These are phyloP conservation scores for Uloborus plumipes DNA, from an alignment of 2,888 invertebrate species.

Conservation along the genomic window DNA sequence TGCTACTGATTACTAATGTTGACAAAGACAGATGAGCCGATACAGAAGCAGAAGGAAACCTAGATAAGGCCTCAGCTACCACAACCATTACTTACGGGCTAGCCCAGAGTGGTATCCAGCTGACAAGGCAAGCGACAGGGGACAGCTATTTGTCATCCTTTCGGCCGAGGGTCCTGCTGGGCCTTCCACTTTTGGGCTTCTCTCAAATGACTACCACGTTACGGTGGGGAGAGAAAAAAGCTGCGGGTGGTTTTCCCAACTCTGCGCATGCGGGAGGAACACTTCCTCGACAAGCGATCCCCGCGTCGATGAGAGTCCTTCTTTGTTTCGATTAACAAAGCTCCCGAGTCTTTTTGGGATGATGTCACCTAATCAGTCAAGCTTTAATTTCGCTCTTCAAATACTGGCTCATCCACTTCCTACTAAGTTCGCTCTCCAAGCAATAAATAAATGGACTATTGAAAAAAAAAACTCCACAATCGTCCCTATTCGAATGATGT, in stretches of 20 bases:
- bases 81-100: constrained; percentile 55
- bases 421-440: too few relatives aligned
- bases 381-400: too few relatives aligned
- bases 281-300: constrained; percentile 12
- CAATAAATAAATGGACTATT: too few relatives aligned
- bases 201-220: constrained; percentile 47
- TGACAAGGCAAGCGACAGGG: constrained; percentile 49
- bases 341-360: too few relatives aligned
- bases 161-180: constrained; percentile 21
- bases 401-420: too few relatives aligned
- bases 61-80: constrained; percentile 54
- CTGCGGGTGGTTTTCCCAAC: constrained; percentile 26
- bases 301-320: too few relatives aligned
- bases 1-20: constrained; percentile 52
- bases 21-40: constrained; percentile 54
- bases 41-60: constrained; percentile 52
- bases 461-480: too few relatives aligned
- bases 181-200: constrained; percentile 40
- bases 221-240: constrained; percentile 16
- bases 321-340: too few relatives aligned
- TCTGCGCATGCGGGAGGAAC: constrained; percentile 6
- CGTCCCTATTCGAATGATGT: too few relatives aligned
- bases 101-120: constrained; percentile 41
- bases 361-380: too few relatives aligned
- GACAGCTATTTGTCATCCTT: constrained; percentile 57